phyloP scores from a whole-genome alignment of 2,888 invertebrate genomes.

The Hoplodrina ambigua region DNA sequence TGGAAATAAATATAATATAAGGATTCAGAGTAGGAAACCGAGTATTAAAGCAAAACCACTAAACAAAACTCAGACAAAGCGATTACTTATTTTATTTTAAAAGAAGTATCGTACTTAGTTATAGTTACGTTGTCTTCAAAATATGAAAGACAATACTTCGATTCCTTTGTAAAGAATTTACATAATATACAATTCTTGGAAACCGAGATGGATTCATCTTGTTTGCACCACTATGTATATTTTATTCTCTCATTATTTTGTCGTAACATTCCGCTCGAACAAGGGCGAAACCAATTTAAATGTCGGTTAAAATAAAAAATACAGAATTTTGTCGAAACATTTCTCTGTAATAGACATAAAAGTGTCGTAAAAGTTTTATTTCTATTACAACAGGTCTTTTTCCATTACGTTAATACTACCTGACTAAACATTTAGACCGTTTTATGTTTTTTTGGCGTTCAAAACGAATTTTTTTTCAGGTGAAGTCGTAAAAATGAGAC shows the following conservation, averaged over 20 bases:
- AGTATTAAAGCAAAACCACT: background rate
- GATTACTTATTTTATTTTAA: slow-evolving; percentile 7
- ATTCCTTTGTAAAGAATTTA: slow-evolving; percentile 23
- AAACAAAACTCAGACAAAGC: slow-evolving; percentile 7
- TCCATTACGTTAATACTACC: slow-evolving; percentile 61
- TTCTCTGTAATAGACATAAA: slow-evolving; percentile 50
- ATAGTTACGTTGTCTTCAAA: slow-evolving; percentile 7
- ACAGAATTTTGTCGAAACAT: slow-evolving; percentile 35
- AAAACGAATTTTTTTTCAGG: slow-evolving; percentile 54
- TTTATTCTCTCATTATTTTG: slow-evolving; percentile 48
- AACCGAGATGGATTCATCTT: slow-evolving; percentile 28
- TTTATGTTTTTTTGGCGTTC: slow-evolving; percentile 60
- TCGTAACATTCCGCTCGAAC: slow-evolving; percentile 46
- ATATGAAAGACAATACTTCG: slow-evolving; percentile 26
- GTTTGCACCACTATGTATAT: slow-evolving; percentile 37
- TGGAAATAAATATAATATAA: background rate
- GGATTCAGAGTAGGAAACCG: background rate
- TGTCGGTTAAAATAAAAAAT: slow-evolving; percentile 43
- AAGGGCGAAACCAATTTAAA: slow-evolving; percentile 51
- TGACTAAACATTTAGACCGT: slow-evolving; percentile 53
- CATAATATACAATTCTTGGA: slow-evolving; percentile 26
- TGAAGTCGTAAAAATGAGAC: slow-evolving; percentile 58
- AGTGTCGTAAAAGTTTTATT: slow-evolving; percentile 66
- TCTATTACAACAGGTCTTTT: slow-evolving; percentile 58
- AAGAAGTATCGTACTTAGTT: background rate